Evolutionary conservation across 2,797 vertebrate genomes (phyloP), one percentile per base, ranked within the genome.

Genomic region (Microctenopoma stevenorrisi): DNA sequence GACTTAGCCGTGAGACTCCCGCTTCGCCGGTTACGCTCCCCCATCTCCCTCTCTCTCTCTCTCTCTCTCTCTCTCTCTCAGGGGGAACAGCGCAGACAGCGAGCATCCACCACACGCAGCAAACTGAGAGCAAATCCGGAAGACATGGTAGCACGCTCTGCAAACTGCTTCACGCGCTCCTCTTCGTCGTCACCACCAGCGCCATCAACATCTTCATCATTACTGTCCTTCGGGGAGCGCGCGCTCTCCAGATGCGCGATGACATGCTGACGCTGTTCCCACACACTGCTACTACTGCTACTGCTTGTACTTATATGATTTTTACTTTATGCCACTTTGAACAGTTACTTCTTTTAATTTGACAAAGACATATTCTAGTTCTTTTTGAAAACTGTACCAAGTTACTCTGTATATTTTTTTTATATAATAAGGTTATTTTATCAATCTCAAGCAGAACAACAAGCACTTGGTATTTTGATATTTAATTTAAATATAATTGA

Each of bases 11-110:
- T 8, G 76, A 85, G 72, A 33, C 84, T 83, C 55, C 74, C 30
- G 46, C 58, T 68, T 62, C 70, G 33, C 56, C 53, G 67, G 5
- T 40, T 47, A 0, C 30, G 79, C 46, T 92, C 92, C 48, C 72
- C 93, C 93, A 94, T 93, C 22, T 37, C n/a, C 12, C 28, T 6
- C 28, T 6, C 28, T 4, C 28, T 33, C 3, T 28, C 28, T 4
- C 28, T 33, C 3, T 28, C 22, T 26, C 54, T 11, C 13, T 10
- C 10, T 38, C 18, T 53, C 13, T 30, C 62, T 77, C 74, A 64
- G 66, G 70, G 62, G 16, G 18, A 25, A 1, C 1, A 14, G 44
- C 3, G 1, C 8, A 16, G 35, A 0, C 28, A 3, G 18, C 2
- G 7, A 4, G 2, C 30, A 8, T 12, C 48, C 55, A 15, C 22